Conservation (phyloP, 2,113 vertebrate genomes). For the Peromyscus leucopus region DNA sequence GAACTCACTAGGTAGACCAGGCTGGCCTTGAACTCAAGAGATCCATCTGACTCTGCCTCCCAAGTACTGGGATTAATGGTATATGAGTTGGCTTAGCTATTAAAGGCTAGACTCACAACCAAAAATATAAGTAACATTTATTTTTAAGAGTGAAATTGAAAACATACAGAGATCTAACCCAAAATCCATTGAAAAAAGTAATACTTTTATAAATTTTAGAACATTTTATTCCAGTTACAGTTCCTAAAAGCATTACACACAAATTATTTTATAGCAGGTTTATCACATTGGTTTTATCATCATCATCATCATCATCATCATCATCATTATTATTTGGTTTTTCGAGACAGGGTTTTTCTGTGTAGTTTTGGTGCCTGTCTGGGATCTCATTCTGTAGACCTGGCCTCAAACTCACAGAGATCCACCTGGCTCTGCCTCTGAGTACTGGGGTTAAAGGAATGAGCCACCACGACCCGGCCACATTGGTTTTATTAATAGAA, state of each 20-base stretch:
- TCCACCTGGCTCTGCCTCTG: too few relatives aligned
- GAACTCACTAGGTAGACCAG: background rate
- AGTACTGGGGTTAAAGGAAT: too few relatives aligned
- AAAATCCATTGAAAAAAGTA: background rate
- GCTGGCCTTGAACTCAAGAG: background rate
- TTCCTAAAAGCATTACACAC: background rate
- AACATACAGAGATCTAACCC: background rate
- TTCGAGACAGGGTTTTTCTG: too few relatives aligned
- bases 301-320: too few relatives aligned
- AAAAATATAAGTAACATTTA: background rate
- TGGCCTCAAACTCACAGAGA: too few relatives aligned
- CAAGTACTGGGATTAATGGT: background rate
- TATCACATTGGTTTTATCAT: background rate
- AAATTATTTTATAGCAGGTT: background rate
- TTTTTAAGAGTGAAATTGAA: background rate
- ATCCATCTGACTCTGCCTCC: background rate
- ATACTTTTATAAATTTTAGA: background rate
- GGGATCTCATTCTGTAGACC: too few relatives aligned
- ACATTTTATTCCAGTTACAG: background rate
- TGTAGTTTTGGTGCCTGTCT: too few relatives aligned
- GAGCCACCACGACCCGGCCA: too few relatives aligned
- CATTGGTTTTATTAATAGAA: background rate
- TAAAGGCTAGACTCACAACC: background rate
- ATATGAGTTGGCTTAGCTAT: background rate
- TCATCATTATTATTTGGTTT: too few relatives aligned